Evolutionary conservation across 1,140 invertebrate species (phyloP), one percentile per base, ranked within the genome.

Genomic region (Batillaria attramentaria): DNA sequence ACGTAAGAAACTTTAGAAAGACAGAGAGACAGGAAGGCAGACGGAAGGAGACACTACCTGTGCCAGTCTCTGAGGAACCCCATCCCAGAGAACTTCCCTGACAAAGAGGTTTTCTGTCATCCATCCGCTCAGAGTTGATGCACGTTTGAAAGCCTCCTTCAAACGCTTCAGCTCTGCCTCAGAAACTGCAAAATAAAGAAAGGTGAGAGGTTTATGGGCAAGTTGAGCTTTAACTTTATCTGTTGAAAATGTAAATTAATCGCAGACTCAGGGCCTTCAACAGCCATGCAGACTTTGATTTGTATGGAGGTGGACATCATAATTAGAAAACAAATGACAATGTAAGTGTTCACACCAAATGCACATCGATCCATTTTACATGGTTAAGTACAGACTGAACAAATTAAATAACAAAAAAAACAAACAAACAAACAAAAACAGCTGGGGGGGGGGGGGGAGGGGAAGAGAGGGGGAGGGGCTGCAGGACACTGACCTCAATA

Each of bases 91-190:
- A 10, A 97, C 95, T 90, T 97, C 95, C 88, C 94, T 93, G 39
- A 94, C 93, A 88, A 97, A 97, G 2, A 94, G 93, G 83, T 93
- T 93, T 81, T 95, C 93, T 76, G 94, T 94, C 87, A 97, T 93
- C 77, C 93, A 92, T 43, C 94, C 94, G 86, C 93, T 94, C 41
- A 94, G 91, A 74, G 94, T 94, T 35, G 95, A 94, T 81, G 94
- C 93, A 86, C 95, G 93, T 88, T 96, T 96, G 89, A 97, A 97
- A 42, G 96, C 95, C 91, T 97, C 96, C 86, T 94, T 94, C 54
- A 97, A 92, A 78, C 96, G 92, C 87, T 94, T 94, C 80, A 95
- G 91, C 90, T 97, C 96, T 80, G 93, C 92, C 87, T 96, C 95
- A 83, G 93, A 94, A 83, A 97, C 96, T 97, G 91, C 4, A n/a